These are phyloP conservation scores for Drosophila ficusphila DNA, from an alignment of 1,140 invertebrate species.

Conservation along the genomic window DNA sequence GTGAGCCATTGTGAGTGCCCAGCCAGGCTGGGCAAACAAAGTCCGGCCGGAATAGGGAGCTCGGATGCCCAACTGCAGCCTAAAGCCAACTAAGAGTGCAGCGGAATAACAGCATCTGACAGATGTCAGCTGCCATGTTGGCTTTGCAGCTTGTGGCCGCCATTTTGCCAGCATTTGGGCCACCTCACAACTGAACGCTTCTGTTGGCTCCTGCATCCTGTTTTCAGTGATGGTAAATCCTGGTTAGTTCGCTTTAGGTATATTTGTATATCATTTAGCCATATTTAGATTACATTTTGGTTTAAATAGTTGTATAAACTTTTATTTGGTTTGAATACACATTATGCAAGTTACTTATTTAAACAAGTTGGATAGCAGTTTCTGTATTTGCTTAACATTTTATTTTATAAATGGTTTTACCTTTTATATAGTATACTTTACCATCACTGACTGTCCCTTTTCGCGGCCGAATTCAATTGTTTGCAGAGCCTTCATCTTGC, in stretches of 20 bases:
- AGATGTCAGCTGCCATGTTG: conserved; percentile 67
- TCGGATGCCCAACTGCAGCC: conserved; percentile 26
- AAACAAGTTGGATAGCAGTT: too few species aligned
- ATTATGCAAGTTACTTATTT: too few species aligned
- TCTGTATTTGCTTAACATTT: too few species aligned
- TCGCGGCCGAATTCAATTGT: conserved; percentile 56
- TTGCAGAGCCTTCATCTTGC: conserved; percentile 76
- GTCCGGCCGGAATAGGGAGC: conserved; percentile 2
- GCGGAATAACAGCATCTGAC: conserved; percentile 28
- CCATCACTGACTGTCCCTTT: conserved; percentile 12
- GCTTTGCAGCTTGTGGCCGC: conserved; percentile 73
- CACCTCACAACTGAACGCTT: conserved; percentile 29
- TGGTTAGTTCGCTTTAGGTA: too few species aligned
- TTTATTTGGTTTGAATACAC: too few species aligned
- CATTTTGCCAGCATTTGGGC: conserved; percentile 69
- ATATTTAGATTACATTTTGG: too few species aligned
- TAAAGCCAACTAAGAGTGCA: conserved; percentile 61
- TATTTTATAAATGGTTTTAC: too few species aligned
- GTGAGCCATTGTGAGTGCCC: conserved; percentile 26
- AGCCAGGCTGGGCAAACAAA: conserved; percentile 28
- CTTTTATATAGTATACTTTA: not conserved
- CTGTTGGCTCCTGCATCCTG: conserved; percentile 9
- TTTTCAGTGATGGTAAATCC: not conserved
- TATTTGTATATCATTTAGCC: too few species aligned
- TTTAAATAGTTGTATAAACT: too few species aligned